These are phyloP conservation scores for Phyllostomus discolor DNA, from an alignment of 2,113 vertebrate species.

Conservation along the genomic window DNA sequence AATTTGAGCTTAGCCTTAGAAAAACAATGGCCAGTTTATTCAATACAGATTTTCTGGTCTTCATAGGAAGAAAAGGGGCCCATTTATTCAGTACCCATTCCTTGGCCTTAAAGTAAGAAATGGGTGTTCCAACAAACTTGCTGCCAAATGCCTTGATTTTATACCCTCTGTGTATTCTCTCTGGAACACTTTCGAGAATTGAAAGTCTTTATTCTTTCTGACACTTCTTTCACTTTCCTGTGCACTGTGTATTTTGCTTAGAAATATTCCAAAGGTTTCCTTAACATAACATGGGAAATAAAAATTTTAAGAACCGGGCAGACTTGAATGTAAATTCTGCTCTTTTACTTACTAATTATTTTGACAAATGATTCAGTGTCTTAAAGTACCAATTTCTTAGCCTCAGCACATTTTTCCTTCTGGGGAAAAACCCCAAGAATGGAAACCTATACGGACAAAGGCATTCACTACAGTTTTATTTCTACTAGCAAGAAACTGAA, in stretches of 20 bases:
- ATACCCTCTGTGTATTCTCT: neutral
- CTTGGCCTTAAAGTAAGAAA: neutral
- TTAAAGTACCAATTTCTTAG: neutral
- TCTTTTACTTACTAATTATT: slow-evolving; percentile 3
- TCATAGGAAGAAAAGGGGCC: neutral
- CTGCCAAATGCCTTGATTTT: neutral
- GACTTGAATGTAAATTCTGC: neutral
- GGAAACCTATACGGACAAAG: neutral
- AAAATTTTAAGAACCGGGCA: neutral
- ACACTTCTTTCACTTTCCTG: neutral
- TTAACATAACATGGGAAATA: neutral
- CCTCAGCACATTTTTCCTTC: neutral
- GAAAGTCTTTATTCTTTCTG: neutral
- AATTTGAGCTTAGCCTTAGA: neutral
- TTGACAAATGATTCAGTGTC: neutral
- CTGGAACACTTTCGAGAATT: neutral
- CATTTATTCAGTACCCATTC: neutral
- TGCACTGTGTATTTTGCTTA: neutral
- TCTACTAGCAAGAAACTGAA: neutral
- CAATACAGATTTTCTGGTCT: neutral
- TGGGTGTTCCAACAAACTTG: neutral
- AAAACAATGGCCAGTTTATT: neutral
- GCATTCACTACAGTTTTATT: neutral
- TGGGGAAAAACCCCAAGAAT: neutral
- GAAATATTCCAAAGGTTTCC: neutral